Evolutionary conservation across 2,797 vertebrate species (phyloP).

Genomic region (Euthynnus affinis): DNA sequence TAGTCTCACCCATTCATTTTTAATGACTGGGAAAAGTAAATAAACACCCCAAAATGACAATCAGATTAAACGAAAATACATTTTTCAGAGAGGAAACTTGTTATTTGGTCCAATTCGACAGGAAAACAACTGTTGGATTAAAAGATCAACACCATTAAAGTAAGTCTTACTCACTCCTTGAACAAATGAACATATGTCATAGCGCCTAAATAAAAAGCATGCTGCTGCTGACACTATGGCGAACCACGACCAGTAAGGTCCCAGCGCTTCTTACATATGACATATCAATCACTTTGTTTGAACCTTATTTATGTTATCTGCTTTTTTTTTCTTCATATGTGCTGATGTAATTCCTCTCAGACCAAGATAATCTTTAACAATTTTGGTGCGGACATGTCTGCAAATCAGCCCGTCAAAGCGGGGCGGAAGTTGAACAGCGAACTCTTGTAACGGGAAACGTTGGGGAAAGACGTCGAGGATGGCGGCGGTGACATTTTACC

Average conservation of each 20-base stretch:
- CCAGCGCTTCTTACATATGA: too few relatives aligned
- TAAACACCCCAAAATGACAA: too few relatives aligned
- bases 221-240: too few relatives aligned
- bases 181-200: neutral
- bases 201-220: too few relatives aligned
- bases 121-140: too few relatives aligned
- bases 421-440: neutral
- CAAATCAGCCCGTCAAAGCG: neutral
- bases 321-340: neutral
- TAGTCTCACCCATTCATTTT: too few relatives aligned
- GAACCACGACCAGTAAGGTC: neutral
- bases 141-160: neutral
- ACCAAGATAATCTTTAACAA: too few relatives aligned
- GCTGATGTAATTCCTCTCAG: neutral
- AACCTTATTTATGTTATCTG: neutral
- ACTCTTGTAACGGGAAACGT: neutral
- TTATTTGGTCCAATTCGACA: too few relatives aligned
- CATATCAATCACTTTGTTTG: neutral
- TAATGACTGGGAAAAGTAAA: too few relatives aligned
- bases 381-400: neutral
- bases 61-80: too few relatives aligned
- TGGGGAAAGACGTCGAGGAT: conserved; percentile 7
- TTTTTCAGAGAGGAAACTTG: too few relatives aligned
- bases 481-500: neutral
- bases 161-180: neutral